A percentile compares a stretch with the other conserved stretches of the same genome.
phyloP scores from a whole-genome alignment of 2,113 vertebrate genomes.

The Platycercus adscitus region DNA sequence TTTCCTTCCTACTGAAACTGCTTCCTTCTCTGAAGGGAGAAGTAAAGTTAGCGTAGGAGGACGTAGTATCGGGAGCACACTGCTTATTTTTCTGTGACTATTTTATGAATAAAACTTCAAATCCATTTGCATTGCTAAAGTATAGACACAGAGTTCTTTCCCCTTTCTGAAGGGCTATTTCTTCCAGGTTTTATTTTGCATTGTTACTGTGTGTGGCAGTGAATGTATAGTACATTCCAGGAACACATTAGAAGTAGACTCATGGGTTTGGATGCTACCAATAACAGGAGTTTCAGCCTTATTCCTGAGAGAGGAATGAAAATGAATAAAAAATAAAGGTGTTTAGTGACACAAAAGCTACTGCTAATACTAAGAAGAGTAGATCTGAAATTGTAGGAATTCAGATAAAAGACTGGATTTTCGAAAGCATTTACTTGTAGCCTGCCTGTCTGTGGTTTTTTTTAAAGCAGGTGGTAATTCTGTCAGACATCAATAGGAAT shows the following conservation, averaged over 20 bases:
- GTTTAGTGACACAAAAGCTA: neutral
- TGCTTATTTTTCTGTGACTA: neutral
- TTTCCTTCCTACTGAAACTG: neutral
- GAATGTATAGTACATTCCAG: neutral
- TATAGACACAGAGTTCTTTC: neutral
- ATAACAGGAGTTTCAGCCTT: neutral
- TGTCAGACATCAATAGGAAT: neutral
- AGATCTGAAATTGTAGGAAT: neutral
- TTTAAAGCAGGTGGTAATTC: neutral
- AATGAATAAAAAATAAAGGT: neutral
- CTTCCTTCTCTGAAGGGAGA: neutral
- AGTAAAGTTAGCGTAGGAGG: neutral
- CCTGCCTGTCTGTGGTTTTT: neutral
- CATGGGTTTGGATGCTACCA: neutral
- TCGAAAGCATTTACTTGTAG: neutral
- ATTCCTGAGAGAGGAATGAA: neutral
- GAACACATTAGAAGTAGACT: neutral
- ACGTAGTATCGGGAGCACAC: rapidly evolving
- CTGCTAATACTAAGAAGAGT: neutral
- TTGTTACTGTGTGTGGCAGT: neutral
- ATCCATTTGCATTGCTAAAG: neutral
- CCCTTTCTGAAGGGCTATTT: neutral
- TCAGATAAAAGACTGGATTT: neutral
- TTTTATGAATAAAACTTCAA: neutral
- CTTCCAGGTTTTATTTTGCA: neutral